These are phyloP conservation scores for Tychaedon coryphoeus DNA, from an alignment of 2,113 vertebrate species.

Conservation along the genomic window DNA sequence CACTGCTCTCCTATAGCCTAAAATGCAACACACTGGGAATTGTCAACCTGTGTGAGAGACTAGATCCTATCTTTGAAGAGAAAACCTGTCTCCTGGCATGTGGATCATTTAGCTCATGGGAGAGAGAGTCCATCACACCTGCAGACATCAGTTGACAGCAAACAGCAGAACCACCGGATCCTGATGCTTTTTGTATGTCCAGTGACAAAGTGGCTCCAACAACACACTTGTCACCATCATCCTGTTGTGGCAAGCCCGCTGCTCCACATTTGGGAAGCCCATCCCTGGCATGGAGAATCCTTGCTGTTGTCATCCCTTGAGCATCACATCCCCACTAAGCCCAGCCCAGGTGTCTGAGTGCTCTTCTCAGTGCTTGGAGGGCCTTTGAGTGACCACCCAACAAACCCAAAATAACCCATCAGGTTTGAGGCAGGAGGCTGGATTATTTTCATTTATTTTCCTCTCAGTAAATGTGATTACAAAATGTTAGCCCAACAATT, in stretches of 20 bases:
- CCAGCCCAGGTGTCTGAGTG: background rate
- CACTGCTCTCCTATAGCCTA: too few relatives aligned
- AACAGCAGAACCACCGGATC: too few relatives aligned
- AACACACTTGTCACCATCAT: background rate
- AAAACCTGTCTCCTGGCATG: background rate
- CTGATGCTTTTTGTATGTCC: background rate
- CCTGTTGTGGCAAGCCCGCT: background rate
- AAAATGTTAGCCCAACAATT: background rate
- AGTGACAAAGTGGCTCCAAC: background rate
- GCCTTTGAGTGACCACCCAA: background rate
- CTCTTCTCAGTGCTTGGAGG: rapidly evolving
- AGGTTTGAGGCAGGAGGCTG: background rate
- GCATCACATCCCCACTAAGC: background rate
- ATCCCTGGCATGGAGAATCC: background rate
- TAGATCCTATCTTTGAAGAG: background rate
- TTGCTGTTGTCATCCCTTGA: background rate
- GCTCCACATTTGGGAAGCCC: background rate
- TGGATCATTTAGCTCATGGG: background rate
- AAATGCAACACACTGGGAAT: background rate
- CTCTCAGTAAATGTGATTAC: background rate
- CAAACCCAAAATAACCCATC: background rate
- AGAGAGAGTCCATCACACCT: background rate
- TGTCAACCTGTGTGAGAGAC: background rate
- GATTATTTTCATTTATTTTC: background rate
- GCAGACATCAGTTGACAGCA: background rate